Base-by-base conservation (phyloP, 2,113 vertebrate genomes). In the Tiliqua scincoides region DNA sequence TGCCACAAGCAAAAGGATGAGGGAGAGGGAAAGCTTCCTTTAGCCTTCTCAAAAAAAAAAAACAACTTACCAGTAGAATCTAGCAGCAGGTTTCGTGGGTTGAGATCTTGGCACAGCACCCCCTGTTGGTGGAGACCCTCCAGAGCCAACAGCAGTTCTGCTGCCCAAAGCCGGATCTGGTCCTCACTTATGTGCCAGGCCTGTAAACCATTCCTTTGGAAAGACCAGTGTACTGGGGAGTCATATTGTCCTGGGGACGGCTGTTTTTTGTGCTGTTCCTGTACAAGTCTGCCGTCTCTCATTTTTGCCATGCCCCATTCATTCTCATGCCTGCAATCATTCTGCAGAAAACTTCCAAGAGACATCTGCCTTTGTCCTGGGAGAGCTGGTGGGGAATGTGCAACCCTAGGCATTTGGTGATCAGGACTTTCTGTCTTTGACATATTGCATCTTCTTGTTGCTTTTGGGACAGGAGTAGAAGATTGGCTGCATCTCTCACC, bases 81-180 rank as follows among this genome's bases (percentile, higher is more conserved):
- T 72, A 99, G 96, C n/a, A 99, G 97, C 89, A 99, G 91, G 85
- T 99, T 99, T 91, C 96, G 97, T n/a, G 99, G 99, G 89, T 98
- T 99, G 89, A 99, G 98, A 87, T 99, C 99, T 65, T 96, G 96
- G 94, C 99, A 99, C 85, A 99, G 81, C n/a, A 99, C 93, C 35
- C 98, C 98, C 92, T 99, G 98, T 88, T 99, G 96, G 75, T 99
- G 99, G 84, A 99, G 97, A 25, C 97, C 98, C 87, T 99, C 99
- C 85, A 99, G 93, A 4, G 98, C 98, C 93, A 99, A 87, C 40
- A 99, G 95, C 27, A 97, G 96, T 96, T 99, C 98, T 0, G 99
- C 98, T 3, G 97, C 98, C 98, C 98, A 99, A 23, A 97, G 94
- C 54, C 94, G 96, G 85, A 97, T 98, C 90, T 98, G 97, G 21